phyloP scores from a whole-genome alignment of 2,797 vertebrate species.

The Erethizon dorsatum region DNA sequence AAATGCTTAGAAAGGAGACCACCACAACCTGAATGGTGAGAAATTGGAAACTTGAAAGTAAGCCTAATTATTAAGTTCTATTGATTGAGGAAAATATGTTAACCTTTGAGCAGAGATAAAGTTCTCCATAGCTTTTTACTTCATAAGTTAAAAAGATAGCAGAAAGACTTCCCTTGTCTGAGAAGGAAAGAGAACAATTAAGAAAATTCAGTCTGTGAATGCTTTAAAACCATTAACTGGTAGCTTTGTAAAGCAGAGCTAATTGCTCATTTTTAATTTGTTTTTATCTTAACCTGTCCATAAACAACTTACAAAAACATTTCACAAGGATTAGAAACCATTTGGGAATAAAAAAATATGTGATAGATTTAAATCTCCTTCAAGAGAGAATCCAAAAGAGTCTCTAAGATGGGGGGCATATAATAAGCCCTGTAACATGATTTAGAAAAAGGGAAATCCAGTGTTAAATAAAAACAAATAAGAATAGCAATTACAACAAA shows the following conservation, averaged over 20 bases:
- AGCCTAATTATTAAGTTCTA: constrained; percentile 32
- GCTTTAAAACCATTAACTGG: background rate
- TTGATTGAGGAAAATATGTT: constrained; percentile 4
- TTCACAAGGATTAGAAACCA: background rate
- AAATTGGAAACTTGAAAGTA: constrained; percentile 49
- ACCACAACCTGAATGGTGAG: background rate
- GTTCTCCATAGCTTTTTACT: background rate
- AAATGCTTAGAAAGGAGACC: constrained; percentile 8
- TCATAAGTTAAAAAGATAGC: background rate
- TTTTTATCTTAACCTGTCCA: background rate
- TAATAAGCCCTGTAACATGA: background rate
- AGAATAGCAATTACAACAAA: background rate
- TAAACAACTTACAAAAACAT: constrained; percentile 41
- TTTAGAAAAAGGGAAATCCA: background rate
- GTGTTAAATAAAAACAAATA: constrained; percentile 1
- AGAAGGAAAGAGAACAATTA: constrained; percentile 8
- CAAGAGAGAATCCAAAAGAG: background rate
- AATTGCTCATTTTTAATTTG: constrained; percentile 30
- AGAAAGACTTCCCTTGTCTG: background rate
- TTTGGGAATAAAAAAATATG: background rate
- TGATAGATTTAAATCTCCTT: constrained; percentile 18
- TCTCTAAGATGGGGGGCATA: background rate
- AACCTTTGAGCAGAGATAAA: constrained; percentile 56
- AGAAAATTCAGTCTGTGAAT: constrained; percentile 21
- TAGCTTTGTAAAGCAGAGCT: background rate